These are phyloP conservation scores for Macrosiphum euphorbiae DNA, from an alignment of 2,888 invertebrate species.

Conservation along the genomic window DNA sequence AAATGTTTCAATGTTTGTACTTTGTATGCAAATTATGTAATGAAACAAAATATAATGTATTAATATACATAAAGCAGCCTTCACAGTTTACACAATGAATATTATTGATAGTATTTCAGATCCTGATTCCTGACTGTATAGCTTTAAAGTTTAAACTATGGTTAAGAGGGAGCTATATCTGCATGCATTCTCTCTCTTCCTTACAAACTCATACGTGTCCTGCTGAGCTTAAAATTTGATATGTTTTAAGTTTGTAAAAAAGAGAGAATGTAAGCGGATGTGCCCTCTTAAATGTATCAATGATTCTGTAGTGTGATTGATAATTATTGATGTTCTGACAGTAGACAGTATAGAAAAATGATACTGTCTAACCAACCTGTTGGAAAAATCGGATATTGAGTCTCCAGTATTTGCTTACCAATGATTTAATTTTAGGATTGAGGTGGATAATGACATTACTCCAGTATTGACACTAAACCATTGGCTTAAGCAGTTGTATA, in stretches of 20 bases:
- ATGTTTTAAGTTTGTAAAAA: too few species aligned
- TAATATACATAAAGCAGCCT: background rate
- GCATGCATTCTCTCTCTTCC: too few species aligned
- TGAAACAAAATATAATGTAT: background rate
- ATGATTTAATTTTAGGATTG: background rate
- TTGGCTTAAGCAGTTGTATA: background rate
- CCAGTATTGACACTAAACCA: background rate
- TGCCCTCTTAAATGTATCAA: too few species aligned
- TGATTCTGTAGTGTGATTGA: too few species aligned
- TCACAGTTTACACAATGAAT: background rate
- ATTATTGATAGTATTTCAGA: background rate
- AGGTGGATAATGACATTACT: background rate
- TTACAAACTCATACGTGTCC: too few species aligned
- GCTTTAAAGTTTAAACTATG: too few species aligned
- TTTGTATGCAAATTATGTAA: background rate
- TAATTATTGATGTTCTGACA: too few species aligned
- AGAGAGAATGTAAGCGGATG: too few species aligned
- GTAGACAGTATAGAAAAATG: background rate
- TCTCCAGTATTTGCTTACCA: background rate
- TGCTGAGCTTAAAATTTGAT: too few species aligned
- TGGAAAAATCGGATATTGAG: background rate
- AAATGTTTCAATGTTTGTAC: background rate
- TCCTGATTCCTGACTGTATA: too few species aligned
- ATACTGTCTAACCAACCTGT: too few species aligned
- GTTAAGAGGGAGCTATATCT: too few species aligned